Evolutionary conservation across 2,888 invertebrate genomes (phyloP), one percentile per base, ranked within the genome.

Genomic region (Cephus nigrinus): DNA sequence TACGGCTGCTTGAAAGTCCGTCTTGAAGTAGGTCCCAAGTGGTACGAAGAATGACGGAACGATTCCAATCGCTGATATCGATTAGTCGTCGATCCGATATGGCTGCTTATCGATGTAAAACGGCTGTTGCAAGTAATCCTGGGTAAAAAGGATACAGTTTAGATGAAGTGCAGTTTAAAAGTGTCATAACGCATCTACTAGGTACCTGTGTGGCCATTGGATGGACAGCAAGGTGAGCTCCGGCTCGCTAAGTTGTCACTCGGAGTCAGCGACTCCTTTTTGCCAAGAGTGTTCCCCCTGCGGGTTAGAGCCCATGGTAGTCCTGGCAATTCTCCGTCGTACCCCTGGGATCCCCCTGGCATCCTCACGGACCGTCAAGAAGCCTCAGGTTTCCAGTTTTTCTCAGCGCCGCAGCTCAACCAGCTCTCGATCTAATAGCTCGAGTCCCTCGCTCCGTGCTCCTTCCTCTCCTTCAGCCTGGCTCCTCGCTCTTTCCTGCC

Each of bases 241-340:
- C 82, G 87, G 89, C 90, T 90, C 89, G 90, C 90, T 88, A 88
- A 90, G 90, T 90, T 90, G 90, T 90, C 90, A 90, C 90, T 90
- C 88, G 88, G 84, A 86, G 85, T 86, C 88, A 87, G 85, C 88
- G 85, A 90, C 89, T 90, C 84, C 87, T 90, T 90, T 90, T 90
- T 90, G 83, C 82, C 84, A 69, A 40, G 74, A 34, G 55, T 68
- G 35, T 75, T 79, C 77, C 75, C 33, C 77, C 69, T 75, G 79
- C 81, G 78, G 79, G 79, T 81, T 78, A 75, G 77, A 75, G 31
- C 12, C 40, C 72, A 15, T 15, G 23, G 74, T 75, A 75, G 73
- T 72, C 71, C 30, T 68, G 77, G 55, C 75, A 76, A 76, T 40
- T 71, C 78, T 68, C 68, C 11, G 74, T 40, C 75, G 82, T 79